Percentiles rank a stretch among this genome's conserved stretches.
Conservation (phyloP, 2,888 invertebrate species). For the Andrena praecox region DNA sequence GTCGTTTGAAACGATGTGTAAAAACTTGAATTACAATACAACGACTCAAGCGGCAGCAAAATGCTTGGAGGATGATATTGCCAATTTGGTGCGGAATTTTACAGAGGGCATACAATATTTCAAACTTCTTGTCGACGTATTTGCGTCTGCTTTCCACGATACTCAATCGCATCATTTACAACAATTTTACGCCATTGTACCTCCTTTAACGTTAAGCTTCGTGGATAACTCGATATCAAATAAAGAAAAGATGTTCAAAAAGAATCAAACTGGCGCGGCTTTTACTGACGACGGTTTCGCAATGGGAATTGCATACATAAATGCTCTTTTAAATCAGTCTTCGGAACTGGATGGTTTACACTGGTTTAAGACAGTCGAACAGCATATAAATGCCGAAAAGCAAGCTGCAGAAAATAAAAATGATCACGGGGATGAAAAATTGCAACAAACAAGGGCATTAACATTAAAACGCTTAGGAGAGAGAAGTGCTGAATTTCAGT, state of each 20-base stretch:
- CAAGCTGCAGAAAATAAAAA: constrained; percentile 86
- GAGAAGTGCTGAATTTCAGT: constrained; percentile 90
- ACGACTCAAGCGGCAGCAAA: constrained; percentile 89
- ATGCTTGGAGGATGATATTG: constrained; percentile 92
- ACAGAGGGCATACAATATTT: constrained; percentile 96
- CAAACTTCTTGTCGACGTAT: constrained; percentile 95
- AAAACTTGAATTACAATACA: constrained; percentile 87
- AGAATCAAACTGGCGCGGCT: constrained; percentile 93
- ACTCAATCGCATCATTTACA: constrained; percentile 94
- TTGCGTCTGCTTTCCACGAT: constrained; percentile 94
- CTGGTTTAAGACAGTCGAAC: constrained; percentile 96
- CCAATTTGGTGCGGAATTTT: constrained; percentile 92
- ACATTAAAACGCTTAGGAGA: constrained; percentile 92
- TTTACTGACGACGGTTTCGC: constrained; percentile 99
- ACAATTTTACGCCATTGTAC: constrained; percentile 97
- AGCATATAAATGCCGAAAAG: constrained; percentile 90
- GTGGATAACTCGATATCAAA: constrained; percentile 96
- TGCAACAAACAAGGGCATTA: constrained; percentile 96
- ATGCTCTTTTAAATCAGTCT: constrained; percentile 94
- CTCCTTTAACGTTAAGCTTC: constrained; percentile 97
- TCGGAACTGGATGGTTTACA: constrained; percentile 95
- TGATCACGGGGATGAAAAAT: constrained; percentile 91
- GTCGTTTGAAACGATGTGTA: constrained; percentile 88
- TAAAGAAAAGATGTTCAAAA: constrained; percentile 97
- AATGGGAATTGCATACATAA: constrained; percentile 97